These are phyloP conservation scores for Aphidoletes aphidimyza DNA, from an alignment of 2,888 invertebrate genomes.

Conservation along the genomic window DNA sequence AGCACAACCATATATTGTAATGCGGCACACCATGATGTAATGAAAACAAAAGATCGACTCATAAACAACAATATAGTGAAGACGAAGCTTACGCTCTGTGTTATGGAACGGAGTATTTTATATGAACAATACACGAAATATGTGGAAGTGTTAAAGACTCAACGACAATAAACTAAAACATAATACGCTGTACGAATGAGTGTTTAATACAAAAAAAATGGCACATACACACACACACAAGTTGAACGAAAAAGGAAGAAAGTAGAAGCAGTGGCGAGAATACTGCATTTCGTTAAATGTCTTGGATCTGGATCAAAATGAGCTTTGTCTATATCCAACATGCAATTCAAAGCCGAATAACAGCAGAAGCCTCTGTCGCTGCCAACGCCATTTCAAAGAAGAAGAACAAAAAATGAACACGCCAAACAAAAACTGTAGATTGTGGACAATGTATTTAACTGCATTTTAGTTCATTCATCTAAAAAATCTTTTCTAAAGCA, in stretches of 20 bases:
- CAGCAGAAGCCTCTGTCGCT: too few relatives aligned
- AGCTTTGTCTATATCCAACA: constrained; percentile 7
- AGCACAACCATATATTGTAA: neutral
- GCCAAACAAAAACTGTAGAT: neutral
- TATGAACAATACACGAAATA: constrained; percentile 41
- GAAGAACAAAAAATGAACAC: neutral
- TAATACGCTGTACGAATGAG: constrained; percentile 26
- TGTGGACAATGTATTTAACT: constrained; percentile 48
- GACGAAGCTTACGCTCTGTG: too few relatives aligned
- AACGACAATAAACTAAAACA: constrained; percentile 26
- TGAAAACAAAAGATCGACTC: constrained; percentile 51
- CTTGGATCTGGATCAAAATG: constrained; percentile 36
- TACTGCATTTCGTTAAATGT: constrained; percentile 26
- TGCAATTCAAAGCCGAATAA: constrained; percentile 22
- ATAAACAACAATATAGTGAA: constrained; percentile 29
- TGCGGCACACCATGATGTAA: constrained; percentile 8
- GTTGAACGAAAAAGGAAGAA: neutral
- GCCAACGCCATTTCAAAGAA: neutral
- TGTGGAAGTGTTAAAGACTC: constrained; percentile 49
- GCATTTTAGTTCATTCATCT: constrained; percentile 49
- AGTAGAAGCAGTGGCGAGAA: neutral
- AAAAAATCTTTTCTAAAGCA: neutral
- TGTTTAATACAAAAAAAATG: neutral
- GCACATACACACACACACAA: too few relatives aligned
- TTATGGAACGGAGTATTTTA: neutral